Base-by-base conservation (phyloP, 2,888 invertebrate genomes). In the Crepidodera aurea region DNA sequence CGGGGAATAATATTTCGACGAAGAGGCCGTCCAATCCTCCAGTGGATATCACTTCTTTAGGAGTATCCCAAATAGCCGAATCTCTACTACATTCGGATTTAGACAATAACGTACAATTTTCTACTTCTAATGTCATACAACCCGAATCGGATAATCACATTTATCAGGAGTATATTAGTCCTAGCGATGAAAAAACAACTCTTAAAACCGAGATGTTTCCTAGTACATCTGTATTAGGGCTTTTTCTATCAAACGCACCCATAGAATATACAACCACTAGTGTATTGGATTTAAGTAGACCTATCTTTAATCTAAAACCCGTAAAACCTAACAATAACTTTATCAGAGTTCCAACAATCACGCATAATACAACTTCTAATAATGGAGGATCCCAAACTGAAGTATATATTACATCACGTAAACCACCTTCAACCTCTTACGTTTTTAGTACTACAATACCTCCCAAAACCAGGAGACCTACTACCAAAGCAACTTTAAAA, bases 61-160 rank as follows among this genome's bases (percentile, higher is more conserved):
- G 86, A 0, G 76, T 86, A 0, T 84, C 82, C 29, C 85, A 87
- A 70, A 86, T 86, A 2, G 83, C 86, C 0, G 84, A 85, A 67
- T 79, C 84, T 0, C 71, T 87, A 53, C 75, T 86, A 4, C 81
- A 81, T 51, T 81, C 80, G 0, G 80, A 78, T 0, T 74, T 79
- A 62, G 80, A 80, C 51, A 77, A 81, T 61, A 75, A 72, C 2
- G n/a, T n/a, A n/a, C n/a, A n/a, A n/a, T n/a, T n/a, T n/a, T n/a
- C n/a, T n/a, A n/a, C n/a, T n/a, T n/a, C n/a, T n/a, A n/a, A n/a
- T n/a, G 71, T 80, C 2, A 73, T 80, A 18, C 80, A 81, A 64
- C 66, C 80, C 4, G 68, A 69, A 39, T 66, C 67, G 22, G 73
- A 72, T 10, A 73, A 69, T 19, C 70, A 73, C 22, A 80, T 81